Base-by-base conservation (phyloP, 2,888 invertebrate genomes). In the Prenolepis imparis region DNA sequence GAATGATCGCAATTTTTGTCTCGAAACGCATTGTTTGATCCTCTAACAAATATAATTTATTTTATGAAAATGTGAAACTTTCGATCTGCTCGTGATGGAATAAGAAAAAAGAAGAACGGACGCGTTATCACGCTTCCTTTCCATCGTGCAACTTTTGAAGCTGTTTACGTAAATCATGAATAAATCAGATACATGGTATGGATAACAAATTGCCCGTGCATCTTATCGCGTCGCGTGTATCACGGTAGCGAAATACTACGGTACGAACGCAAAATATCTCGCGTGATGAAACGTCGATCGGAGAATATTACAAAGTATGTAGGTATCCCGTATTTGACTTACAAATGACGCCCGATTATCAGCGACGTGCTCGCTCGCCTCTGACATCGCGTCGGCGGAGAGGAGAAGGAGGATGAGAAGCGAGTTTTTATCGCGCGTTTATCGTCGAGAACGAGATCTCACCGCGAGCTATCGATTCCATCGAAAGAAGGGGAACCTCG, bases 341-440 rank as follows among this genome's bases (percentile, higher is more conserved):
- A 70, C 70, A 80, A 80, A 80, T 80, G 28, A 70, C 48, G 59
- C 28, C 59, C 59, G 59, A 70, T 78, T 70, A 78, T 8, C n/a
- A 48, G 57, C 68, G 41, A 70, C 21, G 66, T 57, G 21, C 70
- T 77, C 55, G 28, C 67, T 70, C 48, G 55, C 41, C 67, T 57
- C 28, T 57, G 28, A 41, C 44, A 39, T 12, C 44, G 41, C 28
- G n/a, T 36, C 28, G 24, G 15, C 39, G n/a, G n/a, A 4, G 11
- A 57, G 32, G 41, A 32, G 36, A 3, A 32, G 1, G 28, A 1
- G 28, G 28, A 32, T n/a, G 28, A 28, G 24, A 15, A 12, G 39
- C 32, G 32, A 28, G 28, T 28, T 28, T 78, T 78, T 78, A 78
- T 78, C 77, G 59, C 66, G 24, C 59, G n/a, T 57, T 72, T 72